Evolutionary conservation across 2,797 vertebrate species (phyloP), one percentile per base, ranked within the genome.

Genomic region (Sardinella longiceps): DNA sequence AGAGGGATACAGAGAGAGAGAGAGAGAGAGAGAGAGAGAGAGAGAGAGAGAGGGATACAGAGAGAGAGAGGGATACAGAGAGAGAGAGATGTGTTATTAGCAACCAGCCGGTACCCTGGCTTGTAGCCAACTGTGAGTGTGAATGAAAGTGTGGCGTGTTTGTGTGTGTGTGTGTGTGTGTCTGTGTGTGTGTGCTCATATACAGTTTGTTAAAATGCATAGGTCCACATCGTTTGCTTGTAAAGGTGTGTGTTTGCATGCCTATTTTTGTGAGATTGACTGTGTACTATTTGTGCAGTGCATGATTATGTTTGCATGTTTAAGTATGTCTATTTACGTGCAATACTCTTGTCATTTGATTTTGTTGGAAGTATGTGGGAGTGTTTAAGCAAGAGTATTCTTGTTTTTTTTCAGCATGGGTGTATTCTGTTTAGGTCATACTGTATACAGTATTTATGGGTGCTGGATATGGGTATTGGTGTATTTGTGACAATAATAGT

Each of bases 31-130:
- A 33, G 11, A 10, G 48, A 33, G 6, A 30, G 45, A 12, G 46
- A 50, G 25, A 70, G 63, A 30, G 25, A 70, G 25, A 70, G 25
- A 25, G 6, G 30, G 6, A 63, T 9, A 63, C 0, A 63, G 6
- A 63, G 25, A 63, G 60, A 63, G 9, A 63, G 5, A 9, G 53
- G 18, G 53, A 25, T 39, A 80, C 43, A 80, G n/a, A 45, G 23
- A 81, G 80, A 50, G 23, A 33, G 11, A 10, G 18, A 18, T 63
- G 30, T 81, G 83, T 88, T 92, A 93, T 90, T 90, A 91, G 90
- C 92, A 91, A 91, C 91, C 80, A 90, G 90, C 90, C 88, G 90
- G 84, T 28, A 86, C 80, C 63, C 93, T 93, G 93, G 93, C 93
- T 15, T 18, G n/a, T 80, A 80, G 84, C 84, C 84, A 84, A 37